These are phyloP conservation scores for Daboia siamensis DNA, from an alignment of 2,113 vertebrate genomes.

Conservation along the genomic window DNA sequence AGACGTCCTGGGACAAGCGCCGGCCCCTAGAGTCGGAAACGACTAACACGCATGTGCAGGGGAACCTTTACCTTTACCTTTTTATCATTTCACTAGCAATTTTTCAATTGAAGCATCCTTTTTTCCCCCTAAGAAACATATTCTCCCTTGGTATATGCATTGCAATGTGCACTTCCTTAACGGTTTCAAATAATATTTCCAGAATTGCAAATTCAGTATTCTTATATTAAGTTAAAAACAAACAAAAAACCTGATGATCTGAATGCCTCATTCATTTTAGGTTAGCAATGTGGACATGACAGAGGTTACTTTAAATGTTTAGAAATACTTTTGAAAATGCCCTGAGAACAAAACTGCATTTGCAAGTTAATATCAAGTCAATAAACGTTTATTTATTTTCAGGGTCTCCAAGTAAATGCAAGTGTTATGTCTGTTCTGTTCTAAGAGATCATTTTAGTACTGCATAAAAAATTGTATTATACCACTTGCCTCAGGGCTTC, in stretches of 20 bases:
- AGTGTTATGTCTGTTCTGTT: not conserved
- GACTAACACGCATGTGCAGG: no score
- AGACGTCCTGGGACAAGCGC: no score
- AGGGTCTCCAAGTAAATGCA: no score
- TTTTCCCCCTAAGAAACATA: not conserved
- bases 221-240: not conserved
- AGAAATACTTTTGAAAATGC: not conserved
- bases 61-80: no score
- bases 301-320: not conserved
- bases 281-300: not conserved
- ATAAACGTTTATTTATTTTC: not conserved
- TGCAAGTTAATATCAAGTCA: not conserved
- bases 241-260: not conserved
- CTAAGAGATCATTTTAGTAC: slow-evolving; percentile 17
- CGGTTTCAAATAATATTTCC: not conserved
- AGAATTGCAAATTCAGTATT: not conserved
- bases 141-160: not conserved
- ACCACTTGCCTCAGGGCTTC: not conserved
- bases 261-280: not conserved
- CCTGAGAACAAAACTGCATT: not conserved
- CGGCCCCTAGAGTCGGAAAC: no score
- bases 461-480: not conserved
- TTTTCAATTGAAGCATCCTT: not conserved
- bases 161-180: not conserved
- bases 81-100: not conserved